Percentiles rank a stretch among this genome's conserved stretches.
These are phyloP conservation scores for Leptodactylus fallax DNA, from an alignment of 2,797 vertebrate species.

Conservation along the genomic window DNA sequence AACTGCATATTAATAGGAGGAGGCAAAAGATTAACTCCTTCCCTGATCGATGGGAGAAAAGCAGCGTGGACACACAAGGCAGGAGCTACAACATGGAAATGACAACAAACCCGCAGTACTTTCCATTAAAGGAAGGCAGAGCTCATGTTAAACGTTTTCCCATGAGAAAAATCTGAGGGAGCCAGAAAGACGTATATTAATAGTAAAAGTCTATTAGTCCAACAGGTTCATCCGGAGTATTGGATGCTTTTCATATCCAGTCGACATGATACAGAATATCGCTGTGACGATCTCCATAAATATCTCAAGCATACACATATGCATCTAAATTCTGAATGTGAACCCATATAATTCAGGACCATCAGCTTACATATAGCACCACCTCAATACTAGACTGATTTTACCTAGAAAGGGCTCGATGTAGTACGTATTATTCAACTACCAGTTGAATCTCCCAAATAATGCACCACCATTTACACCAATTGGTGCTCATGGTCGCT, in stretches of 20 bases:
- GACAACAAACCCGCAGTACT: background rate
- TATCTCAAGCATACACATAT: background rate
- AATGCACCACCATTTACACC: background rate
- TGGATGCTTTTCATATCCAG: background rate
- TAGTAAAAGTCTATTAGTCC: background rate
- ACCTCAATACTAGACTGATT: too few relatives aligned
- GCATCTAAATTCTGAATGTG: too few relatives aligned
- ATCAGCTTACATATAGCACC: too few relatives aligned
- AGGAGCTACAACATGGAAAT: background rate
- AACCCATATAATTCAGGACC: background rate
- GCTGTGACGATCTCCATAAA: background rate
- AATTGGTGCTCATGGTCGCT: too few relatives aligned
- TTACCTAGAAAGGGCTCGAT: too few relatives aligned
- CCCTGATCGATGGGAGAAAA: conserved; percentile 17
- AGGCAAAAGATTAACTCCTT: conserved; percentile 50
- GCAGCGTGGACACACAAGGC: conserved; percentile 1
- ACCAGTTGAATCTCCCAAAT: background rate
- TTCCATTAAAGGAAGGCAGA: background rate
- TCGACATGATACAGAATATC: background rate
- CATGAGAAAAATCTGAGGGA: background rate
- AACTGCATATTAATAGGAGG: conserved; percentile 49
- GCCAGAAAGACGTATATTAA: background rate
- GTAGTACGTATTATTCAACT: background rate
- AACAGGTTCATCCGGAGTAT: background rate
- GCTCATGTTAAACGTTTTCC: background rate